Evolutionary conservation across 2,888 invertebrate species (phyloP).

Genomic region (Agrotis puta): DNA sequence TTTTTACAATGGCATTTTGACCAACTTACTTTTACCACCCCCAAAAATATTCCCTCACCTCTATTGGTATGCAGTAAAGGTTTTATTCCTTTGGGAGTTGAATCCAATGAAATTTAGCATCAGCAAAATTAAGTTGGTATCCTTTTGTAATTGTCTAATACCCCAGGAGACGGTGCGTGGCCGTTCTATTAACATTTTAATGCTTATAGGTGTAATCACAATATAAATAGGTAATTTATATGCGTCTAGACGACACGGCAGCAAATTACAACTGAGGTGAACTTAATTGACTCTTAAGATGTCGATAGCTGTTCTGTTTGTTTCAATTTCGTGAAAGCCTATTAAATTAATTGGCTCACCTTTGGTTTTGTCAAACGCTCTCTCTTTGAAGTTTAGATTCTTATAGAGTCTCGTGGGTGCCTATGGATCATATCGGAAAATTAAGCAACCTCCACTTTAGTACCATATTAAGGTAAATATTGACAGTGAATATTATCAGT

Average conservation of each 20-base stretch:
- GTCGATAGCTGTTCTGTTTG: slow-evolving; percentile 21
- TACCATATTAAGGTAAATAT: no score
- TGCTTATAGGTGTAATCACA: slow-evolving; percentile 83
- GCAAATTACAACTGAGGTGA: slow-evolving; percentile 68
- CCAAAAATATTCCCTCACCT: slow-evolving; percentile 5
- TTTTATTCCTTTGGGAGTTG: slow-evolving; percentile 28
- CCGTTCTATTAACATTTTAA: slow-evolving; percentile 86
- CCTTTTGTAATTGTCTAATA: slow-evolving; percentile 82
- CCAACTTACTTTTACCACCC: slow-evolving; percentile 42
- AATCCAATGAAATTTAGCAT: slow-evolving; percentile 5
- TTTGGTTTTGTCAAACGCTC: not conserved
- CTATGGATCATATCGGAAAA: not conserved
- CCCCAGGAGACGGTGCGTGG: slow-evolving; percentile 78
- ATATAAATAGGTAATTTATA: slow-evolving; percentile 82
- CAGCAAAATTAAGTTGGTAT: slow-evolving; percentile 58
- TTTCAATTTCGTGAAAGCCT: slow-evolving; percentile 5
- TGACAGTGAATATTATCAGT: no score
- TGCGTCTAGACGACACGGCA: slow-evolving; percentile 85
- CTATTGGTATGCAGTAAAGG: slow-evolving; percentile 24
- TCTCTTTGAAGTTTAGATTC: not conserved
- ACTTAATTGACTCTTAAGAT: slow-evolving; percentile 59
- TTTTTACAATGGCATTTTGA: slow-evolving; percentile 73
- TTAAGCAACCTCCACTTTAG: not conserved
- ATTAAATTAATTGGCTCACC: not conserved
- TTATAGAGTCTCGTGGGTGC: no score